A percentile compares a stretch with the other conserved stretches of the same genome.
Evolutionary conservation across 92 coral and sea anemone genomes (phyloP).

Genomic region (Meandrina meandrites): DNA sequence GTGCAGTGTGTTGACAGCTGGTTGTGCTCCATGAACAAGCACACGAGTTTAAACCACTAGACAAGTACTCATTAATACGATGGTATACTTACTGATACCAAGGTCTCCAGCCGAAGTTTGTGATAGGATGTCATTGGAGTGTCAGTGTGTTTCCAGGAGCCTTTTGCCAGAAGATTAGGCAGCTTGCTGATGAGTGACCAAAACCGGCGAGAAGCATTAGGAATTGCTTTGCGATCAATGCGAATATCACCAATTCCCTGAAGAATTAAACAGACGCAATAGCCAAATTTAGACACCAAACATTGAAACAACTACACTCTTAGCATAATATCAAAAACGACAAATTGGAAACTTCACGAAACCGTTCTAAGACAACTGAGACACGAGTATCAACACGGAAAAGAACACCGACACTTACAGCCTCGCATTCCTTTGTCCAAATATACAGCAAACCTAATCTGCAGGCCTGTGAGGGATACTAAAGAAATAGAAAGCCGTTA

Average conservation of each 20-base stretch:
- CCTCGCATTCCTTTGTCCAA: slow-evolving; percentile 97
- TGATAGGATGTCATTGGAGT: slow-evolving; percentile 77
- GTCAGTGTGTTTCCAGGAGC: slow-evolving; percentile 89
- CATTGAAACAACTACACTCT: not conserved
- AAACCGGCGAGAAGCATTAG: slow-evolving; percentile 93
- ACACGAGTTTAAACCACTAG: not conserved
- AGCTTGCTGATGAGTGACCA: slow-evolving; percentile 89
- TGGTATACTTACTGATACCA: slow-evolving; percentile 77
- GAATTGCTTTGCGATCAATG: slow-evolving; percentile 90
- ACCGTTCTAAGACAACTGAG: not conserved
- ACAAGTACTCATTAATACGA: not conserved
- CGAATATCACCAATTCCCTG: slow-evolving; percentile 96
- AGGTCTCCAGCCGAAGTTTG: slow-evolving; percentile 79
- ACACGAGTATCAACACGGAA: not conserved
- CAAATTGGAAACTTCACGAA: too few relatives aligned
- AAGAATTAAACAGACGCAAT: not conserved
- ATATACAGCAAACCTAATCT: slow-evolving; percentile 90
- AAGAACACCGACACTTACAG: slow-evolving; percentile 57
- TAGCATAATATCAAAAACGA: not conserved
- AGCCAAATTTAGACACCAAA: not conserved
- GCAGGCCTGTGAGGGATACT: slow-evolving; percentile 95
- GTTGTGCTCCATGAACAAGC: not conserved
- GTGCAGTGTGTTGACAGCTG: not conserved
- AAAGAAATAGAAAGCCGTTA: not conserved
- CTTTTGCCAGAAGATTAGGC: slow-evolving; percentile 83